These are phyloP conservation scores for Leptoteleia sp. DNA, from an alignment of 1,140 invertebrate species.

Conservation along the genomic window DNA sequence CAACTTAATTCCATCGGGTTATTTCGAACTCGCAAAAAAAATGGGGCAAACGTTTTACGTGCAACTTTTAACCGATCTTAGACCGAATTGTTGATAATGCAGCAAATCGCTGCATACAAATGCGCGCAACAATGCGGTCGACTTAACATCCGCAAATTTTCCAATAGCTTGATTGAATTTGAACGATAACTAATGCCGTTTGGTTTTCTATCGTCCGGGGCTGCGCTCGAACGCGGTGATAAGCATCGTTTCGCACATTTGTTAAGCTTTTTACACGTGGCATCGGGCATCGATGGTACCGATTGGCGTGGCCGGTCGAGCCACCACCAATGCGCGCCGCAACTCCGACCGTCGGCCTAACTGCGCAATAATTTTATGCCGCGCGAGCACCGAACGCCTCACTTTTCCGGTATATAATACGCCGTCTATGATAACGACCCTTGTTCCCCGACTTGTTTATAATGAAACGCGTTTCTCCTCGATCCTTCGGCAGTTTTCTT, in stretches of 20 bases:
- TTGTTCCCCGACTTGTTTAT: constrained; percentile 49
- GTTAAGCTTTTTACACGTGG: constrained; percentile 50
- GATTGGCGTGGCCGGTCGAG: constrained; percentile 57
- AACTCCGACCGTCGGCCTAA: constrained; percentile 70
- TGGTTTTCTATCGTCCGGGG: constrained; percentile 12
- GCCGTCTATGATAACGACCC: constrained; percentile 54
- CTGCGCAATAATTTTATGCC: constrained; percentile 71
- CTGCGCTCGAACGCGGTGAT: constrained; percentile 25
- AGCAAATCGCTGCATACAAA: constrained; percentile 33
- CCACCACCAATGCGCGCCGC: constrained; percentile 45
- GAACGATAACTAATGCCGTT: constrained; percentile 12
- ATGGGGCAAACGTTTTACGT: too few species aligned
- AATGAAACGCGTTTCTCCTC: constrained; percentile 60
- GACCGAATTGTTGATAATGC: too few species aligned
- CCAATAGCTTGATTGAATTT: constrained; percentile 44
- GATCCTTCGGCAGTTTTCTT: constrained; percentile 53
- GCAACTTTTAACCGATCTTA: too few species aligned
- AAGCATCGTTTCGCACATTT: constrained; percentile 55
- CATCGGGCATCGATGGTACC: constrained; percentile 41
- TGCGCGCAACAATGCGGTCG: constrained; percentile 9
- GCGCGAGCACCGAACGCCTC: constrained; percentile 48
- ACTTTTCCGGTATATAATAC: constrained; percentile 64
- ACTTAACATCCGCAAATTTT: constrained; percentile 26
- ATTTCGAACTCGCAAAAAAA: too few species aligned
- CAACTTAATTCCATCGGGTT: too few species aligned